Percentiles rank a stretch among this genome's conserved stretches.
These are phyloP conservation scores for Bucco capensis DNA, from an alignment of 2,113 vertebrate genomes.

Conservation along the genomic window DNA sequence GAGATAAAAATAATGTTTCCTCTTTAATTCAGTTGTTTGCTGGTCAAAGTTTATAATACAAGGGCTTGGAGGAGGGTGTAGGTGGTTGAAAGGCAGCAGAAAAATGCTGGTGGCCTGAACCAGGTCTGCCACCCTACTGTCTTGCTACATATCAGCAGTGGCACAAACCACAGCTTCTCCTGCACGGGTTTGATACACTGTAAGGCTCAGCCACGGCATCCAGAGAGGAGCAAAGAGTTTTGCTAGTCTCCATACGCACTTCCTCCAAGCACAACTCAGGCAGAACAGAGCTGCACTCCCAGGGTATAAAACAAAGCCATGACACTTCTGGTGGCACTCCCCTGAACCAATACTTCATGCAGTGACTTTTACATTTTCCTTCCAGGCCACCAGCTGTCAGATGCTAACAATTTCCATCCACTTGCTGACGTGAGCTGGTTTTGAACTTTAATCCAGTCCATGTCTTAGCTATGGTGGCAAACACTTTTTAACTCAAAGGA, in stretches of 20 bases:
- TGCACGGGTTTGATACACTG: neutral
- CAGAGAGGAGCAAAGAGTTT: neutral
- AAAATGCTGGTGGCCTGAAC: neutral
- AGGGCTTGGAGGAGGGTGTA: neutral
- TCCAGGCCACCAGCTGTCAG: slow-evolving; percentile 76
- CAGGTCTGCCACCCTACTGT: neutral
- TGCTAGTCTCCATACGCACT: neutral
- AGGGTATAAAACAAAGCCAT: slow-evolving; percentile 40
- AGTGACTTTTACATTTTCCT: slow-evolving; percentile 70
- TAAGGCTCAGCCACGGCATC: neutral
- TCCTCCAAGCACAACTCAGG: neutral
- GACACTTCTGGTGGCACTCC: slow-evolving; percentile 38
- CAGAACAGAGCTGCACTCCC: neutral
- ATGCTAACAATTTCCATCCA: slow-evolving; percentile 83
- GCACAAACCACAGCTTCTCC: neutral
- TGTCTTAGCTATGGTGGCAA: slow-evolving; percentile 78
- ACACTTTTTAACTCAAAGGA: slow-evolving; percentile 78
- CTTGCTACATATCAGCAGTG: neutral
- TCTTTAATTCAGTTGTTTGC: neutral
- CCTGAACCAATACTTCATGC: slow-evolving; percentile 64
- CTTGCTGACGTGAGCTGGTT: slow-evolving; percentile 79
- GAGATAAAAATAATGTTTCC: neutral
- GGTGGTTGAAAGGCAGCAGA: neutral
- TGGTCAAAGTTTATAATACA: neutral
- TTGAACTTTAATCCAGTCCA: slow-evolving; percentile 83